Conservation (phyloP, 2,113 vertebrate genomes). For the Orcinus orca region DNA sequence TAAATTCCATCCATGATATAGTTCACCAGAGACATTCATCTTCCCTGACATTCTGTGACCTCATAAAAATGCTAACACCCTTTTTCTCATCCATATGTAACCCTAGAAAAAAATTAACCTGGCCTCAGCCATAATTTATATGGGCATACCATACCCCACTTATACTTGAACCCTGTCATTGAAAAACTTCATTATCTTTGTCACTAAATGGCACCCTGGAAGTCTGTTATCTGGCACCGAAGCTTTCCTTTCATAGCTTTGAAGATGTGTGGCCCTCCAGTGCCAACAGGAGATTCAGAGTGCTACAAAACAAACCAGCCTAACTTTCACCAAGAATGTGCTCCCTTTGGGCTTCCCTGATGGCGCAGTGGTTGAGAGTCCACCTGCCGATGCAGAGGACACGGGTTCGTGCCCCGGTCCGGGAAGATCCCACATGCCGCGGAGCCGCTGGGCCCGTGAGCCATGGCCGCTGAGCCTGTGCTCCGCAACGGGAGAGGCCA, state of each 20-base stretch:
- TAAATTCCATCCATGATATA: conserved; percentile 50
- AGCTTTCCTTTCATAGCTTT: background rate
- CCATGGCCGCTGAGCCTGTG: too few species aligned
- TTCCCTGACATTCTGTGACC: conserved; percentile 35
- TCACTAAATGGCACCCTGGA: conserved; percentile 12
- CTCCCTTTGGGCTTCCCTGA: background rate
- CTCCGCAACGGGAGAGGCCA: too few species aligned
- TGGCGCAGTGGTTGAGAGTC: too few species aligned
- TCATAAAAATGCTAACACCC: conserved; percentile 65
- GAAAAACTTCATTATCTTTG: background rate
- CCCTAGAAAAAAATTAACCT: conserved; percentile 50
- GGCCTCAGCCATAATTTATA: conserved; percentile 1
- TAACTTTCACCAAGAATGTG: background rate
- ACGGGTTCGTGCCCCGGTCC: too few species aligned
- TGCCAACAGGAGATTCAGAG: background rate
- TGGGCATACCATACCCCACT: background rate
- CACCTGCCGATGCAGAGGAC: too few species aligned
- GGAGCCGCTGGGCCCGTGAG: too few species aligned
- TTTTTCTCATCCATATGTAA: conserved; percentile 41
- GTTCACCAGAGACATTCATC: conserved; percentile 68
- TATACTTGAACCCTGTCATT: background rate
- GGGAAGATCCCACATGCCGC: too few species aligned
- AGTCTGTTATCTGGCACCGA: background rate
- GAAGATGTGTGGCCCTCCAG: background rate
- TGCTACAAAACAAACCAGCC: background rate